Base-by-base conservation (phyloP, 2,113 vertebrate genomes). In the Tor tambroides region DNA sequence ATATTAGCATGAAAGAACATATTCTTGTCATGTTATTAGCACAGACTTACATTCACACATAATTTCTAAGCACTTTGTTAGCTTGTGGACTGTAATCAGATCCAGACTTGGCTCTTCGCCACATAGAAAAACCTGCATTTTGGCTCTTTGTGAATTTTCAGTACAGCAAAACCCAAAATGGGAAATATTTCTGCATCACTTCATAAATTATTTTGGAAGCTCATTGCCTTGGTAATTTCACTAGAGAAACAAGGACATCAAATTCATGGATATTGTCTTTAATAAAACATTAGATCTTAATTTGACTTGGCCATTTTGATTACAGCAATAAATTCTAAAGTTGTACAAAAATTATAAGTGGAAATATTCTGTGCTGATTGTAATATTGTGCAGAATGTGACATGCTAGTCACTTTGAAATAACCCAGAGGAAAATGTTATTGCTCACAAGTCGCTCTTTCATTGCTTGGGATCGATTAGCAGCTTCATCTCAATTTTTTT, bases 281-380 rank as follows among this genome's bases (percentile, higher is more conserved):
- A 69, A 82, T 82, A 82, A 82, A 82, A 67, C 61, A 82, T 82
- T 49, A 30, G 61, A 82, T 17, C 2, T 83, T 82, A 51, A 82
- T 69, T 49, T 67, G 26, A 69, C 43, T 14, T 14, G 61, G 26
- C 10, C 10, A 0, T 43, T 49, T 69, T 11, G 2, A 83, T 83
- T 35, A 83, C 4, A 69, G 80, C 41, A 14, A 21, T 69, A 67
- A 19, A 82, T 82, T 65, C 26, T 49, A 43, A n/a, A 43, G 14
- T 26, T 82, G 3, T 82, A 8, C n/a, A 65, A 49, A 12, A 21
- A 83, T 32, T 1, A 23, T 32, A 26, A 63, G 4, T 7, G 9
- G 80, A n/a, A 46, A 32, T 49, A 11, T 43, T 83, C 54, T 38
- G 56, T 0, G 19, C 21, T 80, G 21, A 26, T 41, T 63, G 19